Conservation (phyloP, 2,888 invertebrate species). For the Candidula unifasciata region DNA sequence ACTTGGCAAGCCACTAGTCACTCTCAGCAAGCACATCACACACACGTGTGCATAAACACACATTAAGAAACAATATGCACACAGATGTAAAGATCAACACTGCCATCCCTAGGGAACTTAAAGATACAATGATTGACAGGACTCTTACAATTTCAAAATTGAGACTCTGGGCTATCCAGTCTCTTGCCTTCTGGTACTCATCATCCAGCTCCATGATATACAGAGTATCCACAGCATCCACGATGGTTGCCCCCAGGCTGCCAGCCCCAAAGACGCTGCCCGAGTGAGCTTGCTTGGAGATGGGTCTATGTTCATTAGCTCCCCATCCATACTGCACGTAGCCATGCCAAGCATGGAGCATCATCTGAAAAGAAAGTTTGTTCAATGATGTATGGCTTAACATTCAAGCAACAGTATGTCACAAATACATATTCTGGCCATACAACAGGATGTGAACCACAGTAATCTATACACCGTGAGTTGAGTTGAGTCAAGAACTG, state of each 20-base stretch:
- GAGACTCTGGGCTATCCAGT: slow-evolving; percentile 84
- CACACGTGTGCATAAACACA: too few relatives aligned
- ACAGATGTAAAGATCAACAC: too few relatives aligned
- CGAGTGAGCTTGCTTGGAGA: slow-evolving; percentile 91
- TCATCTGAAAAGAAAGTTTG: slow-evolving; percentile 88
- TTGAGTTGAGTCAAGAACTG: too few relatives aligned
- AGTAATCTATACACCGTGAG: too few relatives aligned
- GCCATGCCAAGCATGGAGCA: slow-evolving; percentile 97
- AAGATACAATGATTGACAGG: too few relatives aligned
- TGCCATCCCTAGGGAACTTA: too few relatives aligned
- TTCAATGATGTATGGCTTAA: background rate
- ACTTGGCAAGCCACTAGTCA: too few relatives aligned
- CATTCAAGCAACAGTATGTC: background rate
- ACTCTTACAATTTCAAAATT: slow-evolving; percentile 74
- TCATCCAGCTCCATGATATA: slow-evolving; percentile 96
- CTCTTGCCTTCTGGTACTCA: slow-evolving; percentile 93
- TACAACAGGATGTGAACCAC: too few relatives aligned
- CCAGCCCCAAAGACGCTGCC: slow-evolving; percentile 86
- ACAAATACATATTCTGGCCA: too few relatives aligned
- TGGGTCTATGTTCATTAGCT: slow-evolving; percentile 95
- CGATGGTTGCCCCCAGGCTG: slow-evolving; percentile 88
- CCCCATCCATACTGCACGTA: slow-evolving; percentile 99
- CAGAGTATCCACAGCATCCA: slow-evolving; percentile 97
- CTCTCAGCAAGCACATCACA: too few relatives aligned
- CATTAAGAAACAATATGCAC: too few relatives aligned